These are phyloP conservation scores for Gallinago stenura DNA, from an alignment of 2,797 vertebrate species.

Conservation along the genomic window DNA sequence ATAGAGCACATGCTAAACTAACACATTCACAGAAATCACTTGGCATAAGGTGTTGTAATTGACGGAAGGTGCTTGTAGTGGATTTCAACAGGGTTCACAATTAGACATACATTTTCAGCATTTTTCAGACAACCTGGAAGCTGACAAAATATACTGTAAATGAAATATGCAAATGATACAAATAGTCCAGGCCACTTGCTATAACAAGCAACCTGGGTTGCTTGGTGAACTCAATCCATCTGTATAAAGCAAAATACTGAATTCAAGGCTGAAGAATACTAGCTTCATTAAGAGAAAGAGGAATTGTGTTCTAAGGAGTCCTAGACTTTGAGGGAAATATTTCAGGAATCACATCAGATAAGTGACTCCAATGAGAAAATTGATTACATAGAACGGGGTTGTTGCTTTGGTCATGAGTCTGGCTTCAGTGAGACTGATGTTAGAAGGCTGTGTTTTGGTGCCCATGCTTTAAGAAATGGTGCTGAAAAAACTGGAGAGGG, in stretches of 20 bases:
- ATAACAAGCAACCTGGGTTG: background rate
- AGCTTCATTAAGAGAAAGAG: background rate
- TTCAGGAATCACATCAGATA: background rate
- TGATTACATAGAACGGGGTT: fast-evolving
- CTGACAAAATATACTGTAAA: background rate
- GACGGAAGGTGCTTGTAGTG: background rate
- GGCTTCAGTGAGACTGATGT: background rate
- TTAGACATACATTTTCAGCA: background rate
- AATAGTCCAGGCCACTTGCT: background rate
- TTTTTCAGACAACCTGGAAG: background rate
- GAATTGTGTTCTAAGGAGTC: background rate
- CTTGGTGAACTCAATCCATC: background rate
- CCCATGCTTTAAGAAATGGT: background rate
- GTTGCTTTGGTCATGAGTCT: background rate
- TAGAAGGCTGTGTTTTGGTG: background rate
- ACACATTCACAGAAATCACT: background rate
- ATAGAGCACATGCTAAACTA: background rate
- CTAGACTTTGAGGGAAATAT: background rate
- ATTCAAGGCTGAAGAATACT: background rate
- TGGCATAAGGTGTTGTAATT: background rate
- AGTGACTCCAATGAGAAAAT: background rate
- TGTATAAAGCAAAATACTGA: background rate
- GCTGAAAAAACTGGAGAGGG: background rate
- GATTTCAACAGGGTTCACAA: background rate
- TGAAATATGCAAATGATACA: background rate